A percentile compares a stretch with the other conserved stretches of the same genome.
These are phyloP conservation scores for Micropoecilia bifurca DNA, from an alignment of 2,797 vertebrate species.

Conservation along the genomic window DNA sequence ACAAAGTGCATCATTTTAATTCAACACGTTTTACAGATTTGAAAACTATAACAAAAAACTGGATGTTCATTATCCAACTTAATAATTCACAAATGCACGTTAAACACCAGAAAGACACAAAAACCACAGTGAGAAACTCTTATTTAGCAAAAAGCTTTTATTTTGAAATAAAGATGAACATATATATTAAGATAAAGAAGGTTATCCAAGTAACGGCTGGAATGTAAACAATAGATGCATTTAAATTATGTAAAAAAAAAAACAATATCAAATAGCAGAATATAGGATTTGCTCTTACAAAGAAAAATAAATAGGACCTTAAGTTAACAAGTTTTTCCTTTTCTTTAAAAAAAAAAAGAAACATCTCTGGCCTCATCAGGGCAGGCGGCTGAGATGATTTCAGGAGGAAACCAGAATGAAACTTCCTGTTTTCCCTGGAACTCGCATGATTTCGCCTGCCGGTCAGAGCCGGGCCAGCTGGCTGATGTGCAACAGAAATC, in stretches of 20 bases:
- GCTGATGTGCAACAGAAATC: constrained; percentile 52
- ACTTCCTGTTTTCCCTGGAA: constrained; percentile 4
- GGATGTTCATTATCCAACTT: neutral
- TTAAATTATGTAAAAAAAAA: constrained; percentile 80
- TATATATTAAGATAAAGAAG: constrained; percentile 83
- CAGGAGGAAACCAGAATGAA: constrained; percentile 4
- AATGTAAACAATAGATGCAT: constrained; percentile 82
- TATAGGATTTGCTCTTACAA: constrained; percentile 74
- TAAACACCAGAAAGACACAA: neutral
- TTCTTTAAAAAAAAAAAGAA: constrained; percentile 25
- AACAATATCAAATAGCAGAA: constrained; percentile 69
- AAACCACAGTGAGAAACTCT: neutral
- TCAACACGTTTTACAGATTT: neutral
- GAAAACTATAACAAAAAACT: neutral
- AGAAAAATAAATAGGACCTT: constrained; percentile 82
- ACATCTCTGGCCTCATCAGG: constrained; percentile 13
- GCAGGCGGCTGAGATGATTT: constrained; percentile 26
- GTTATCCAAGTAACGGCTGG: constrained; percentile 67
- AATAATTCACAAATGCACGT: fast-evolving
- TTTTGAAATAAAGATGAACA: constrained; percentile 76
- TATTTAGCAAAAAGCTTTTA: constrained; percentile 69
- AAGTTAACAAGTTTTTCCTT: constrained; percentile 74
- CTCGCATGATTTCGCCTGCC: constrained; percentile 45
- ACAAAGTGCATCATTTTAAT: neutral
- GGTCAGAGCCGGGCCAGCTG: constrained; percentile 18